phyloP scores from a whole-genome alignment of 2,888 invertebrate species.

The Gibbula magus region DNA sequence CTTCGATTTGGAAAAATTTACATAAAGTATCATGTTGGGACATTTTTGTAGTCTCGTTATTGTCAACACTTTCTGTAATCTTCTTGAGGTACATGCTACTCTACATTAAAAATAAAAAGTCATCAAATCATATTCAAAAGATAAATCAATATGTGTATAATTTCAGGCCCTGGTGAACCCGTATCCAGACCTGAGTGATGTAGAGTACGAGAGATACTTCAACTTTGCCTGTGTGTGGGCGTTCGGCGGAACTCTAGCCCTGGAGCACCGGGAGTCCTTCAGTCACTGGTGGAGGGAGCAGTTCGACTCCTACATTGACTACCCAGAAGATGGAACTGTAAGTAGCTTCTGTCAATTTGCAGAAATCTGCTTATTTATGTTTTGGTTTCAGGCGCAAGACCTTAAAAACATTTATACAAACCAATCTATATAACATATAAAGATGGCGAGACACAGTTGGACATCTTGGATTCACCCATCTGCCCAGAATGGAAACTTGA shows the following conservation, averaged over 20 bases:
- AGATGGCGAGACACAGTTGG: too few relatives aligned
- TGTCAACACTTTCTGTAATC: slow-evolving; percentile 68
- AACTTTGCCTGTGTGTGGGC: slow-evolving; percentile 73
- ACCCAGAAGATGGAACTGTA: slow-evolving; percentile 70
- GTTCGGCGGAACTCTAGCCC: slow-evolving; percentile 70
- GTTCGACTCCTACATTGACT: slow-evolving; percentile 68
- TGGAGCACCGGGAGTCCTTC: slow-evolving; percentile 65
- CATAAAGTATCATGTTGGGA: too few relatives aligned
- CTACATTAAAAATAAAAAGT: too few relatives aligned
- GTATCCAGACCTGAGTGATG: slow-evolving; percentile 65
- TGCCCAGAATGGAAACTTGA: too few relatives aligned
- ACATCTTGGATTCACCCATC: too few relatives aligned
- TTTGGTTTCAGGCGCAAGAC: neutral
- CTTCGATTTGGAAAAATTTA: neutral
- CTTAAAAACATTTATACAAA: too few relatives aligned
- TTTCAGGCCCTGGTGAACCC: slow-evolving; percentile 58
- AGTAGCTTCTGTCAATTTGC: slow-evolving; percentile 37
- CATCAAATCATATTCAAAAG: too few relatives aligned
- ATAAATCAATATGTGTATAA: too few relatives aligned
- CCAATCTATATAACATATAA: too few relatives aligned
- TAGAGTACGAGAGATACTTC: slow-evolving; percentile 72
- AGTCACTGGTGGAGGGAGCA: slow-evolving; percentile 71
- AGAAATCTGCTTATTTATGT: neutral
- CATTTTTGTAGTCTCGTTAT: too few relatives aligned
- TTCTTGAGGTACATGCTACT: slow-evolving; percentile 66